phyloP scores from a whole-genome alignment of 1,140 invertebrate genomes.

The Diprion similis region DNA sequence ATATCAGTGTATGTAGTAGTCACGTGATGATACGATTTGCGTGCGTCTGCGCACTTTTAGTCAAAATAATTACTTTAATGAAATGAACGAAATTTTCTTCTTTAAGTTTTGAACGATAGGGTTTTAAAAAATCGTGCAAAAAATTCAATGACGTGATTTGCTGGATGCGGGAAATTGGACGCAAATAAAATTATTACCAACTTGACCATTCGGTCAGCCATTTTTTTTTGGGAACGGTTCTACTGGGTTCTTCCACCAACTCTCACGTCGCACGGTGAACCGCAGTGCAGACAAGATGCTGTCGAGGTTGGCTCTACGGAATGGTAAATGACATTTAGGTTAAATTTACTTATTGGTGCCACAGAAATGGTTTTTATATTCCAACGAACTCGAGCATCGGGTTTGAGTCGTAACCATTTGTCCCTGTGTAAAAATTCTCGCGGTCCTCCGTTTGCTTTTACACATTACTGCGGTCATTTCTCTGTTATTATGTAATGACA shows the following conservation, averaged over 20 bases:
- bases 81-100: neutral
- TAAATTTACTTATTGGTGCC: neutral
- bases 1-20: no score
- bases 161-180: neutral
- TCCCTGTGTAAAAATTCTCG: no score
- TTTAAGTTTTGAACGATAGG: no score
- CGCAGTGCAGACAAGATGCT: slow-evolving; percentile 24
- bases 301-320: slow-evolving; percentile 29
- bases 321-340: slow-evolving; percentile 24
- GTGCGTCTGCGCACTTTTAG: neutral
- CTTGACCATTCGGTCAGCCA: neutral
- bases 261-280: neutral
- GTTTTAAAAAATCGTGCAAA: no score
- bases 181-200: neutral
- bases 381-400: no score
- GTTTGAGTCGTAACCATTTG: no score
- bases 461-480: no score
- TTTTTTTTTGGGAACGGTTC: neutral
- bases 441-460: no score
- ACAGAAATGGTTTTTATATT: no score
- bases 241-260: neutral
- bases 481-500: no score
- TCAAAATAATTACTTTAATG: neutral
- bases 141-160: neutral
- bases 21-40: no score